Percentiles rank a stretch among this genome's conserved stretches.
These are phyloP conservation scores for Melospiza melodia DNA, from an alignment of 2,113 vertebrate species.

Conservation along the genomic window DNA sequence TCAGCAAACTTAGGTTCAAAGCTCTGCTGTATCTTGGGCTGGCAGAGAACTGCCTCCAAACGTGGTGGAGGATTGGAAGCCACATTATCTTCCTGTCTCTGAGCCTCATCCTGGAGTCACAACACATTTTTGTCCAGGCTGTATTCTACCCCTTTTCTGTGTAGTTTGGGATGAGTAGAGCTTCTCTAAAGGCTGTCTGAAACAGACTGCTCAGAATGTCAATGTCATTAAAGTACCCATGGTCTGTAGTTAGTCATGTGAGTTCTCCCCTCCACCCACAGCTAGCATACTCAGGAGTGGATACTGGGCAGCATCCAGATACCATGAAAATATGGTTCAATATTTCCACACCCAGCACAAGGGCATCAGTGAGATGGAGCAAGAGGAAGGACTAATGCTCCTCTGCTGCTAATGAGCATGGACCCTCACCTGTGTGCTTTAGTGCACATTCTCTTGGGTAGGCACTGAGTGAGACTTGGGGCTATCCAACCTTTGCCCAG, in stretches of 20 bases:
- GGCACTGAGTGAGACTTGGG: background rate
- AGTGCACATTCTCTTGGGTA: background rate
- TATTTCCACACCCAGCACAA: background rate
- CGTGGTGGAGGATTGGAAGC: background rate
- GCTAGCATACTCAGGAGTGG: background rate
- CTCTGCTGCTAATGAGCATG: background rate
- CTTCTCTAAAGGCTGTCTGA: background rate
- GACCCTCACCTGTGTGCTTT: background rate
- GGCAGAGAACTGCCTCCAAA: background rate
- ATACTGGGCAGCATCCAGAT: background rate
- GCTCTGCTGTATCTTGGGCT: background rate
- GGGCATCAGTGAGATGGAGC: background rate
- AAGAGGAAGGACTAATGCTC: background rate
- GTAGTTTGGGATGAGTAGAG: background rate
- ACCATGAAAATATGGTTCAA: background rate
- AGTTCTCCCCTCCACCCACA: background rate
- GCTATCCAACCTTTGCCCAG: background rate
- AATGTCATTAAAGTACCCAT: background rate
- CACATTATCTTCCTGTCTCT: background rate
- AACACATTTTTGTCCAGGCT: background rate
- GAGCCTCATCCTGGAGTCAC: background rate
- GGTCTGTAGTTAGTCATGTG: background rate
- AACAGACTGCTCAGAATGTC: background rate
- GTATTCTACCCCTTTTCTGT: background rate
- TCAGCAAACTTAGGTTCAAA: background rate